phyloP scores from a whole-genome alignment of 2,797 vertebrate species.

The Micrastur ruficollis region DNA sequence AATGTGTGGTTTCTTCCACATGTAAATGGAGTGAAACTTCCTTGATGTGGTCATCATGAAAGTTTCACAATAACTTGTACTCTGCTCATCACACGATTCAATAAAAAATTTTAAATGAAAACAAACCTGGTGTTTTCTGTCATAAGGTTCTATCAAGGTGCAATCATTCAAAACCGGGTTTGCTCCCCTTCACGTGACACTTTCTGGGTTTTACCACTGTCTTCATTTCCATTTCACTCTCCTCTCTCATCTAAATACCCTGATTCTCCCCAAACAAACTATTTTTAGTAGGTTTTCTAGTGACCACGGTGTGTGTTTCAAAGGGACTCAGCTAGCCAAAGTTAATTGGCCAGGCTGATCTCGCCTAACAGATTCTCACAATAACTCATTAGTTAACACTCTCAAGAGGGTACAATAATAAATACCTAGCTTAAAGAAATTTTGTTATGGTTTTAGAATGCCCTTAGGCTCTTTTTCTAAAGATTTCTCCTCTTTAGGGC shows the following conservation, averaged over 20 bases:
- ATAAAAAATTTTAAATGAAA: not conserved
- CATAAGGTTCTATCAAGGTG: not conserved
- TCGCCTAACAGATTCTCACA: not conserved
- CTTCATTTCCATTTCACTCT: not conserved
- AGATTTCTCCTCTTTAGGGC: not conserved
- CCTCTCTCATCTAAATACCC: not conserved
- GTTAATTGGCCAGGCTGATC: not conserved
- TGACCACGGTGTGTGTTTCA: not conserved
- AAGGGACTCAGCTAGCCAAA: not conserved
- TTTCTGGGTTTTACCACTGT: not conserved
- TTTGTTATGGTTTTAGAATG: not conserved
- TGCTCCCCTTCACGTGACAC: not conserved
- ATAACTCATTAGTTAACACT: not conserved
- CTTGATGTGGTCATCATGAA: slow-evolving; percentile 47
- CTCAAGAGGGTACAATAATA: not conserved
- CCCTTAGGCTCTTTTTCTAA: not conserved
- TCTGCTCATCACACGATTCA: not conserved
- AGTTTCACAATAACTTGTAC: slow-evolving; percentile 35
- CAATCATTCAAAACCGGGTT: not conserved
- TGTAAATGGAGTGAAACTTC: slow-evolving; percentile 48
- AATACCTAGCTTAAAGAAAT: not conserved
- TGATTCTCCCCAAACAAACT: not conserved
- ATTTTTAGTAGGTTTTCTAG: not conserved
- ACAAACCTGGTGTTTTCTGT: not conserved
- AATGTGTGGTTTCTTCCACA: slow-evolving; percentile 64